A percentile compares a stretch with the other conserved stretches of the same genome.
These are phyloP conservation scores for Drosophila athabasca DNA, from an alignment of 1,140 invertebrate species.

Conservation along the genomic window DNA sequence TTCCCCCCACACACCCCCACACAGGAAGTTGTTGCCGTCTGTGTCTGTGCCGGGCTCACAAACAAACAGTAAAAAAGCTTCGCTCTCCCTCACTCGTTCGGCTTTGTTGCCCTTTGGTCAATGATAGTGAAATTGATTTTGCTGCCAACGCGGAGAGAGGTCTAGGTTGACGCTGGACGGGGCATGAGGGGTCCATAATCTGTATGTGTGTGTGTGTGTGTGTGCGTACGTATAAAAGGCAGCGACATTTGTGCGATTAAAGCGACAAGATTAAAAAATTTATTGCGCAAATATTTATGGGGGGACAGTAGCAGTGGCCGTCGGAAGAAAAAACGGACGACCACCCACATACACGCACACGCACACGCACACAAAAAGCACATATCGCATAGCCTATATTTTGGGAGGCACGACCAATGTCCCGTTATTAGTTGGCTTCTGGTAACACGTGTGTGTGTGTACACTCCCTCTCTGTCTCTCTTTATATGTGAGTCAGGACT, in stretches of 20 bases:
- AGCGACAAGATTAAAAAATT: conserved; percentile 84
- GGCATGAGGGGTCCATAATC: conserved; percentile 41
- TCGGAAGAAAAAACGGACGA: background rate
- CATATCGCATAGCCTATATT: conserved; percentile 61
- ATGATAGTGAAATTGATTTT: conserved; percentile 82
- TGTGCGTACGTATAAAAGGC: conserved; percentile 61
- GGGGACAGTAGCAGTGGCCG: conserved; percentile 39
- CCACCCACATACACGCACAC: conserved; percentile 13
- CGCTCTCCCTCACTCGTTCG: background rate
- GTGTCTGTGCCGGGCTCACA: conserved; percentile 28
- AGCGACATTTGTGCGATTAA: conserved; percentile 83
- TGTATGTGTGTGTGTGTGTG: conserved; percentile 31
- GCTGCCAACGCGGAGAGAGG: conserved; percentile 59
- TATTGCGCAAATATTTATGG: conserved; percentile 84
- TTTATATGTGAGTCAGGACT: conserved; percentile 44
- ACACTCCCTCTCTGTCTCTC: background rate
- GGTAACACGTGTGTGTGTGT: conserved; percentile 56
- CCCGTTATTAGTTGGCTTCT: conserved; percentile 69
- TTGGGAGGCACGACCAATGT: conserved; percentile 63
- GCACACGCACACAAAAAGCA: conserved; percentile 26
- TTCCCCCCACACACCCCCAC: background rate
- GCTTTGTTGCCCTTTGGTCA: conserved; percentile 49
- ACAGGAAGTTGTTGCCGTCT: conserved; percentile 63
- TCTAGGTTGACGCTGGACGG: conserved; percentile 27
- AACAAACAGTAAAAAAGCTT: conserved; percentile 57